These are phyloP conservation scores for Rhynchopsitta pachyrhyncha DNA, from an alignment of 2,113 vertebrate genomes.

Conservation along the genomic window DNA sequence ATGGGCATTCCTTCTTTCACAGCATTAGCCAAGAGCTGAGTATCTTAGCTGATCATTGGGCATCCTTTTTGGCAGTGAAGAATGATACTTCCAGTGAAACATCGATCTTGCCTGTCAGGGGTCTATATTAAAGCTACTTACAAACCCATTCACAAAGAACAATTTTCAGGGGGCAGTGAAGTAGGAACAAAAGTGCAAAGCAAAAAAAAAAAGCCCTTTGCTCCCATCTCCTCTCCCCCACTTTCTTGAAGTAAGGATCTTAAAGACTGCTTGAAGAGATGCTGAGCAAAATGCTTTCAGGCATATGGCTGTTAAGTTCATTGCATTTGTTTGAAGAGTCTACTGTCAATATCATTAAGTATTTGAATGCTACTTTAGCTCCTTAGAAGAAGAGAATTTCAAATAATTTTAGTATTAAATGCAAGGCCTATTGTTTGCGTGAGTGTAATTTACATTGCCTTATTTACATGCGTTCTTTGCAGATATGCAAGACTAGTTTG, in stretches of 20 bases:
- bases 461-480: not conserved
- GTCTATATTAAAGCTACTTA: not conserved
- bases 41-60: not conserved
- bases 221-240: fast-evolving
- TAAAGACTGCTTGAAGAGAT: not conserved
- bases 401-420: not conserved
- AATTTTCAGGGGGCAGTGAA: not conserved
- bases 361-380: not conserved
- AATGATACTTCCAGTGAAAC: not conserved
- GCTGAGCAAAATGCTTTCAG: not conserved
- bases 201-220: not conserved
- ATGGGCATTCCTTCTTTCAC: fast-evolving
- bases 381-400: not conserved
- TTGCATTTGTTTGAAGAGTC: not conserved
- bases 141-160: not conserved
- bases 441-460: not conserved
- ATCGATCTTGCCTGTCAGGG: not conserved
- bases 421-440: not conserved
- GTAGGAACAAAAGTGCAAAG: not conserved
- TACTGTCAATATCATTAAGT: not conserved
- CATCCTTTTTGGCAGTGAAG: not conserved
- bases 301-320: not conserved
- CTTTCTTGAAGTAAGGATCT: not conserved
- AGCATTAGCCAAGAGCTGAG: not conserved
- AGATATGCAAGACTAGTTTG: not conserved